Conservation (phyloP, 1,140 invertebrate genomes). For the Leptonema lineaticorne region DNA sequence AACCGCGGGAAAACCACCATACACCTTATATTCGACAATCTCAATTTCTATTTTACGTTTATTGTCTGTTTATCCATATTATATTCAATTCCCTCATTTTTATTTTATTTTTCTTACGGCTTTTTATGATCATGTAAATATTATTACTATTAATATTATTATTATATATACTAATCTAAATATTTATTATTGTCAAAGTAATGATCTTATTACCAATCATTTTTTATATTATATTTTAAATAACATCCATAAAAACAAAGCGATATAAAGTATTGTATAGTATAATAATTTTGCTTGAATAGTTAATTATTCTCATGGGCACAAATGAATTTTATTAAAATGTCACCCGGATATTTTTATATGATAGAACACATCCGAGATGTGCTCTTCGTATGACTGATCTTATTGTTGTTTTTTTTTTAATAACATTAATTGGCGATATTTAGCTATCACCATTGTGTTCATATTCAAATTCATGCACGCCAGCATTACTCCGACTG, state of each 20-base stretch:
- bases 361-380: neutral
- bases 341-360: no score
- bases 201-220: no score
- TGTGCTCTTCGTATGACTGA: neutral
- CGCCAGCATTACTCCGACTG: neutral
- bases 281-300: no score
- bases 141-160: no score
- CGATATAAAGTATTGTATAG: no score
- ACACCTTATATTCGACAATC: conserved; percentile 21
- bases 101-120: neutral
- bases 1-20: conserved; percentile 24
- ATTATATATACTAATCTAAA: no score
- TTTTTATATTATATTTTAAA: no score
- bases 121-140: no score
- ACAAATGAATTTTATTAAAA: no score
- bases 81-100: neutral
- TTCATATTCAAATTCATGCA: conserved; percentile 8
- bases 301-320: no score
- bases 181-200: no score
- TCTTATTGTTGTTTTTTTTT: neutral
- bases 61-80: conserved; percentile 21
- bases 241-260: no score
- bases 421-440: neutral
- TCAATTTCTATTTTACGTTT: conserved; percentile 29
- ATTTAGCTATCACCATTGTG: conserved; percentile 3